Base-by-base conservation (phyloP, 2,888 invertebrate genomes). In the Andrena bucephala region DNA sequence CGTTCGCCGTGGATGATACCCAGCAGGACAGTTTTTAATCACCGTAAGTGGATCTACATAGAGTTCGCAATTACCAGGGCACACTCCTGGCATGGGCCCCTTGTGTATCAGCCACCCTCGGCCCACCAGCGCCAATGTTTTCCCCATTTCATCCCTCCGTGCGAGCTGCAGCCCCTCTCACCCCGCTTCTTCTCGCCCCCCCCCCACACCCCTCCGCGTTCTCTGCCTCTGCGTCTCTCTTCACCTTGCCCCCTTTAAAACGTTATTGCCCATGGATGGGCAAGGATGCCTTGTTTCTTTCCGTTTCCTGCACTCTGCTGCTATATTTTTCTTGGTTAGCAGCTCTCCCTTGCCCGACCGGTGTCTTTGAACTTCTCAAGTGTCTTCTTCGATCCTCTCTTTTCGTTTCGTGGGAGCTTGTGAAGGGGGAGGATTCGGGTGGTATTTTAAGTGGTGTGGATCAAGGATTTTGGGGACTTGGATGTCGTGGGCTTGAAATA, bases 41-140 rank as follows among this genome's bases (percentile, higher is more conserved):
- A 94, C 94, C 92, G 93, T 94, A 94, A 94, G 94, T 94, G 94
- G 94, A 93, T 94, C 94, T 94, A 93, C 94, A 94, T 94, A 93
- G 93, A 91, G 90, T 92, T 92, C 83, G 92, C 94, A 93, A 94
- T 94, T 94, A 94, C 93, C 92, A 89, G 91, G 92, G 90, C 90
- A 92, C 91, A 90, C 91, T 90, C 90, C 87, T 86, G 29, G 89
- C 90, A 91, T 91, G 91, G 89, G 90, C 91, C 92, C 92, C 92
- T 90, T 92, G 92, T 92, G 92, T 92, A 92, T 92, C 90, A 91
- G 85, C 86, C 86, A 86, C 81, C 90, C 87, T 84, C 83, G 84
- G 70, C 75, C 79, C 77, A 67, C 76, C 83, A 66, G 77, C 84
- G 68, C 78, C 79, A 90, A 84, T 89, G 88, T 87, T 90, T 90